Conservation (phyloP, 2,797 vertebrate genomes). For the Masticophis lateralis region DNA sequence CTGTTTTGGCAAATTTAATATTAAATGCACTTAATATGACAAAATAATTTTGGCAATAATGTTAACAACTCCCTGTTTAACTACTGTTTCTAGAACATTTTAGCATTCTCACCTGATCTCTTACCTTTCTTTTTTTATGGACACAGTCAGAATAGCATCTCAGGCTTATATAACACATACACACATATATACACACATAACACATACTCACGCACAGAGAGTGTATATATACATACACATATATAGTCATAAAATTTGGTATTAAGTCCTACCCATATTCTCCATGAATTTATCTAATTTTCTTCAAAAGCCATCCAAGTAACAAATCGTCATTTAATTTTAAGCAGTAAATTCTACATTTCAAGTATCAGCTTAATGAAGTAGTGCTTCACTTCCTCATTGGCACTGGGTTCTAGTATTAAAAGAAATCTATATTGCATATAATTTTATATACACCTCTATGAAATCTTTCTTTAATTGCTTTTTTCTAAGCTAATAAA, state of each 20-base stretch:
- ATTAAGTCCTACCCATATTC: background rate
- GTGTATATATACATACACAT: background rate
- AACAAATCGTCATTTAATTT: background rate
- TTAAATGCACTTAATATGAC: background rate
- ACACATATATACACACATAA: accelerated
- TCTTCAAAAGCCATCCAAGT: background rate
- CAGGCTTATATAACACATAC: background rate
- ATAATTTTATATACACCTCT: background rate
- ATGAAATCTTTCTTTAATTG: background rate
- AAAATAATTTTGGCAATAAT: background rate
- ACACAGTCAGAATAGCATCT: background rate
- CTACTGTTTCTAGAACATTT: background rate
- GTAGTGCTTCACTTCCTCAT: background rate
- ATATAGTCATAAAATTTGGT: background rate
- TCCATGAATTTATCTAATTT: background rate
- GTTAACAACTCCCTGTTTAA: background rate
- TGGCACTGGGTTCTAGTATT: background rate
- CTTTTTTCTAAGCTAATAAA: background rate
- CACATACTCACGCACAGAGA: no score
- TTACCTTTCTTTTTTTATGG: conserved; percentile 1
- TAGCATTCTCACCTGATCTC: background rate
- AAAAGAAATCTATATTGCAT: background rate
- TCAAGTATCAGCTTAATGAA: background rate
- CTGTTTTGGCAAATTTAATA: background rate
- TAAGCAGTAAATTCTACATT: background rate